Base-by-base conservation (phyloP, 2,888 invertebrate genomes). In the Halocaridina rubra region DNA sequence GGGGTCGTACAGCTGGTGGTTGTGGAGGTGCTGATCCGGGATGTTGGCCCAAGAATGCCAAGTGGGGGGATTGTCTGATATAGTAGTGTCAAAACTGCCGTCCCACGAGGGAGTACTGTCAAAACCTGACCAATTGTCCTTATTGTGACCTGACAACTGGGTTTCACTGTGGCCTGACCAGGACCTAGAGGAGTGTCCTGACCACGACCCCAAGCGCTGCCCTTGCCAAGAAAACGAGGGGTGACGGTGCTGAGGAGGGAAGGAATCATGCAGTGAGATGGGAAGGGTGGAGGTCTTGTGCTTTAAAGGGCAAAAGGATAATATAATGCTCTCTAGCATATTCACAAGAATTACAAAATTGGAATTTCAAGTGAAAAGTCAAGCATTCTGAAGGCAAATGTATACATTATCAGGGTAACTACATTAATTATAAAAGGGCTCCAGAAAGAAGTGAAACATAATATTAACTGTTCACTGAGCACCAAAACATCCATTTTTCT, bases 241-340 rank as follows among this genome's bases (percentile, higher is more conserved):
- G 39, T 32, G 71, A 39, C 69, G 77, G 77, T 59, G 77, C 75
- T 77, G 82, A 76, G 53, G 76, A 76, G 19, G 75, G 76, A 71
- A 80, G 61, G 74, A 80, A 74, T 72, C 80, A 74, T 59, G 67
- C 69, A 79, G 69, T 74, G 19, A 61, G 27, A 8, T 29, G 39
- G 46, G 80, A 53, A 64, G 27, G 72, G 39, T 29, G 64, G 39
- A 24, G 74, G 27, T 46, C 33, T 13, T 77, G 64, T 74, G 67
- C 74, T 74, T 59, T 72, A n/a, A 59, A 30, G 61, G 61, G 64
- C 22, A 16, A 61, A 57, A 69, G n/a, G n/a, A n/a, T n/a, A n/a
- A n/a, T n/a, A n/a, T n/a, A n/a, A n/a, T n/a, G n/a, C n/a, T n/a
- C n/a, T n/a, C n/a, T n/a, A n/a, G n/a, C n/a, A n/a, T n/a, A n/a